Percentiles rank a stretch among this genome's conserved stretches.
Evolutionary conservation across 2,888 invertebrate species (phyloP).

Genomic region (Polyommatus iphigenia): DNA sequence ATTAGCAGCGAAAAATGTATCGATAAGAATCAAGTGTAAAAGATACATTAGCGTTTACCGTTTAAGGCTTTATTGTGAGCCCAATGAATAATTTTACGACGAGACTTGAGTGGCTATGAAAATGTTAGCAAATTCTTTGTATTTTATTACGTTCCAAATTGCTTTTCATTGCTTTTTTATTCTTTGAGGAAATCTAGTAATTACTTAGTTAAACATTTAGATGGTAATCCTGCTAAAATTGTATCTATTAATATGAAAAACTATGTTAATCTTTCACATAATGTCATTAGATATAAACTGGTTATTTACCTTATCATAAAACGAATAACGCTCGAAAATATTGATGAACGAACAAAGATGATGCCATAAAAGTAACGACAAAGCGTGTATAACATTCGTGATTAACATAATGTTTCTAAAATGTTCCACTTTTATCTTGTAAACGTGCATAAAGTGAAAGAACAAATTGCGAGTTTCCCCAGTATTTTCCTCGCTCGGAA

Average conservation of each 20-base stretch:
- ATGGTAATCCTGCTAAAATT: neutral
- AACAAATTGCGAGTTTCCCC: conserved; percentile 81
- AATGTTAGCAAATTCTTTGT: conserved; percentile 1
- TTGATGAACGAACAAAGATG: neutral
- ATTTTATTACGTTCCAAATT: neutral
- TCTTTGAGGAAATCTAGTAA: neutral
- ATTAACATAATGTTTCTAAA: conserved; percentile 79
- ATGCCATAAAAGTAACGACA: conserved; percentile 52
- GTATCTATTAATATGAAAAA: neutral
- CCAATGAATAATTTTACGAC: neutral
- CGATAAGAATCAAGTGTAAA: no score
- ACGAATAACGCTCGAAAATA: neutral
- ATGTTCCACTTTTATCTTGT: conserved; percentile 81
- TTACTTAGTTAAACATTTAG: neutral
- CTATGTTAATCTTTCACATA: neutral
- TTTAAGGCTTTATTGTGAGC: neutral
- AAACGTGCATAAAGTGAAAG: conserved; percentile 81
- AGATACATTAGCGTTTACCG: conserved; percentile 1
- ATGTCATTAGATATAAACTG: neutral
- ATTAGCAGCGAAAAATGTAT: no score
- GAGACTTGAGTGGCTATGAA: neutral
- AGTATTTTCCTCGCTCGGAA: conserved; percentile 81
- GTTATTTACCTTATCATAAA: neutral
- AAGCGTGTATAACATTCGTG: conserved; percentile 71
- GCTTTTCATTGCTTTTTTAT: neutral